phyloP scores from a whole-genome alignment of 2,797 vertebrate genomes.

The Poeciliopsis turneri region DNA sequence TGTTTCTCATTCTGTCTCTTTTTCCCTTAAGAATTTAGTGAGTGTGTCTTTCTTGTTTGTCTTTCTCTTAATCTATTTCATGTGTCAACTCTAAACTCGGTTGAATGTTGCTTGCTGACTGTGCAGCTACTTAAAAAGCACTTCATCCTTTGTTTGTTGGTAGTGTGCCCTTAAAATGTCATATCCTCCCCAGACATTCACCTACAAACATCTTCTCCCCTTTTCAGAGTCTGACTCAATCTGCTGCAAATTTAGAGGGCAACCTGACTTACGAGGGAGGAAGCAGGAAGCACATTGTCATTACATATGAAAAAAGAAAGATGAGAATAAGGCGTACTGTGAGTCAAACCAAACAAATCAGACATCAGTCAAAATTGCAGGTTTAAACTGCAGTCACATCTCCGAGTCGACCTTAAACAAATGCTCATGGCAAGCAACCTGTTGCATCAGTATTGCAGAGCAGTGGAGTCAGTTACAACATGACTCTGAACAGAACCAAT shows the following conservation, averaged over 20 bases:
- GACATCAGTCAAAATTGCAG: slow-evolving; percentile 15
- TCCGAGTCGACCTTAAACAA: slow-evolving; percentile 13
- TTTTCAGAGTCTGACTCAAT: slow-evolving; percentile 59
- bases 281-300: slow-evolving; percentile 11
- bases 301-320: slow-evolving; percentile 16
- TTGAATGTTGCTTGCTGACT: background rate
- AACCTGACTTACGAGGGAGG: slow-evolving; percentile 36
- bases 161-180: slow-evolving; percentile 51
- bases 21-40: slow-evolving; percentile 2
- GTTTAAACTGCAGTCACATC: slow-evolving; percentile 33
- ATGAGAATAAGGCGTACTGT: slow-evolving; percentile 15
- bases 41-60: background rate
- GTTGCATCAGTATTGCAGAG: slow-evolving; percentile 66
- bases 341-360: slow-evolving; percentile 35
- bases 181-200: slow-evolving; percentile 38
- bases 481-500: slow-evolving; percentile 37
- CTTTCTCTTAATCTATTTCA: background rate
- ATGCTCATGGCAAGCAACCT: slow-evolving; percentile 27
- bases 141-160: slow-evolving; percentile 22
- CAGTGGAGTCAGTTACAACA: slow-evolving; percentile 40
- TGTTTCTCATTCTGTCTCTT: slow-evolving; percentile 5
- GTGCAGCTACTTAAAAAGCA: slow-evolving; percentile 13
- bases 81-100: slow-evolving; percentile 12
- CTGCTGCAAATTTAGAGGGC: slow-evolving; percentile 49
- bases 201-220: slow-evolving; percentile 30